A percentile compares a stretch with the other conserved stretches of the same genome.
Conservation (phyloP, 1,140 invertebrate genomes). For the Aphelenchoides avenae region DNA sequence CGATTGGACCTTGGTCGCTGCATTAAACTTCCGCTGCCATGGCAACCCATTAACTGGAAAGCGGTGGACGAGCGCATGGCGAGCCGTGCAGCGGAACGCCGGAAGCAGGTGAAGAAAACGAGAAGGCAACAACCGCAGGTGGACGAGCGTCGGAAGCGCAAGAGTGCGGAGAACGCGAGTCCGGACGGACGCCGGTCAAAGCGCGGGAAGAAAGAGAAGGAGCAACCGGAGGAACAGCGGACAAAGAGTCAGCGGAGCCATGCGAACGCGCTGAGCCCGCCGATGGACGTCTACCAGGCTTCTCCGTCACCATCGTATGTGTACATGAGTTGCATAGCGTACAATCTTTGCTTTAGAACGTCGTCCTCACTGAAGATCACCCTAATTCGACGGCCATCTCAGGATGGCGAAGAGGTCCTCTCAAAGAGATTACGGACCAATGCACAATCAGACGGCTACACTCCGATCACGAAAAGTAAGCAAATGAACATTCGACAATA, state of each 20-base stretch:
- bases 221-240: not conserved
- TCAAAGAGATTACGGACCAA: not conserved
- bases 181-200: not conserved
- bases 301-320: too few relatives aligned
- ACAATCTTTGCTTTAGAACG: too few relatives aligned
- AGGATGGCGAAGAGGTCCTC: not conserved
- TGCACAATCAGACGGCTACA: not conserved
- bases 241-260: not conserved
- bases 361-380: not conserved
- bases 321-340: too few relatives aligned
- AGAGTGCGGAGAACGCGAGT: not conserved
- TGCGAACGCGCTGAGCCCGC: not conserved
- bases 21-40: slow-evolving; percentile 6
- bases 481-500: not conserved
- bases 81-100: not conserved
- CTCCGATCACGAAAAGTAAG: slow-evolving; percentile 1
- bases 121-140: not conserved
- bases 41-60: not conserved
- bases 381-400: not conserved
- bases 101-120: not conserved
- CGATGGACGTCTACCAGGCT: too few relatives aligned
- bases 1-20: too few relatives aligned
- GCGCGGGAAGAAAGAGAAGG: not conserved
- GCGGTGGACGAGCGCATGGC: not conserved
- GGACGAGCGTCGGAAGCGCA: not conserved